These are phyloP conservation scores for Euphonia xanthogaster DNA, from an alignment of 2,797 vertebrate species.

Conservation along the genomic window DNA sequence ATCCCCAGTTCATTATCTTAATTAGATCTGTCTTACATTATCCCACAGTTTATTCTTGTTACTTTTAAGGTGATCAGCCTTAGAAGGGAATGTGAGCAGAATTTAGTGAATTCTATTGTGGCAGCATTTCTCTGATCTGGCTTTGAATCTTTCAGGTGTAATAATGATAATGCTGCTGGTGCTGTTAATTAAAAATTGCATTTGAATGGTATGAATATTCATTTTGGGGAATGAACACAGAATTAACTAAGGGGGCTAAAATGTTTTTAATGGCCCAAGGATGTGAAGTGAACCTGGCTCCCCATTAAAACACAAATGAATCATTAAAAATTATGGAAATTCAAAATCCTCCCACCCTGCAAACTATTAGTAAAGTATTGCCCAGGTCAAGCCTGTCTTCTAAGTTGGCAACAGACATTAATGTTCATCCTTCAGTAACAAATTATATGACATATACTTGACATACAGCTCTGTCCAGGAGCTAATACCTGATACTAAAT, in stretches of 20 bases:
- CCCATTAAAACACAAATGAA: constrained; percentile 70
- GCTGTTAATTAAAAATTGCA: constrained; percentile 79
- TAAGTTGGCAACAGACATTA: constrained; percentile 20
- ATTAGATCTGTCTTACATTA: constrained; percentile 83
- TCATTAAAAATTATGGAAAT: constrained; percentile 54
- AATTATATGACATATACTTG: constrained; percentile 13
- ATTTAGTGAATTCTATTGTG: constrained; percentile 73
- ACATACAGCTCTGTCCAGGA: constrained; percentile 18
- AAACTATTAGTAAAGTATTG: constrained; percentile 35
- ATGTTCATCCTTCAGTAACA: constrained; percentile 25
- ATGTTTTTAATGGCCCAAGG: constrained; percentile 67
- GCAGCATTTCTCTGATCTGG: constrained; percentile 65
- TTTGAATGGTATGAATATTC: constrained; percentile 79
- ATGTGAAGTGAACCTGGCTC: constrained; percentile 56
- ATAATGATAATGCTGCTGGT: constrained; percentile 73
- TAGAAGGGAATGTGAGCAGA: constrained; percentile 68
- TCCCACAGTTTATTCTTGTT: constrained; percentile 78
- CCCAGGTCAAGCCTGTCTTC: background rate
- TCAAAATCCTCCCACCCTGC: constrained; percentile 34
- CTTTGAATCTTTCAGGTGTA: constrained; percentile 78
- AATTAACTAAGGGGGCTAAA: constrained; percentile 68
- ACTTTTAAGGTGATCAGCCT: constrained; percentile 79
- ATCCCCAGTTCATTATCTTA: constrained; percentile 81
- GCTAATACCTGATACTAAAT: constrained; percentile 20
- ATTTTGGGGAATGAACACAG: constrained; percentile 71